Percentiles rank a stretch among this genome's conserved stretches.
phyloP scores from a whole-genome alignment of 2,113 vertebrate species.

The Podarcis raffonei region DNA sequence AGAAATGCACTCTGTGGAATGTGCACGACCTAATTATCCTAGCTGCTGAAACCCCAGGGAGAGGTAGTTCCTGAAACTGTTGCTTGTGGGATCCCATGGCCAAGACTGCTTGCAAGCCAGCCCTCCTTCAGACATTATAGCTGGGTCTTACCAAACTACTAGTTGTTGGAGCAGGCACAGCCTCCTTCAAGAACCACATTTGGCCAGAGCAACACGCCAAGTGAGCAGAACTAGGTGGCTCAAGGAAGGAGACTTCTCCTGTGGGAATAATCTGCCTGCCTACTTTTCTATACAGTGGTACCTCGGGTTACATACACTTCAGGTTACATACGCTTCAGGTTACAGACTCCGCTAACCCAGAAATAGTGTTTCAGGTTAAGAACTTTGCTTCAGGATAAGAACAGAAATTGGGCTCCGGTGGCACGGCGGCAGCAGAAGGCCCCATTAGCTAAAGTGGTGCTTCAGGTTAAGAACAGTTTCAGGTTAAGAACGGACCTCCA shows the following conservation, averaged over 20 bases:
- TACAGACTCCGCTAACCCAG: no score
- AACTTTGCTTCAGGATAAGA: no score
- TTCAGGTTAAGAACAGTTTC: no score
- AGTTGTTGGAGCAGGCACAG: background rate
- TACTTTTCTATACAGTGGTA: no score
- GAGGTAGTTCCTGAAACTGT: background rate
- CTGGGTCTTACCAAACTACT: background rate
- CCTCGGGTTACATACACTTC: no score
- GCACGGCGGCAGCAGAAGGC: no score
- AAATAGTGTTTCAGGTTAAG: no score
- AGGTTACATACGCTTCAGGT: no score
- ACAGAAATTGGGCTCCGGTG: no score
- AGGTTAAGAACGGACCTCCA: no score
- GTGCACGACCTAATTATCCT: rapidly evolving
- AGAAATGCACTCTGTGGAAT: background rate
- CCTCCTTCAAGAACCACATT: background rate
- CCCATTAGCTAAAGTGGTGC: no score
- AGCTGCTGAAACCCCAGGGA: background rate
- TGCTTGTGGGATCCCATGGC: background rate
- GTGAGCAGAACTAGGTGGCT: background rate
- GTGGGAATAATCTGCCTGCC: background rate
- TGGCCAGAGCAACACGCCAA: background rate
- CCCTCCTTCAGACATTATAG: background rate
- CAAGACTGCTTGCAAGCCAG: background rate
- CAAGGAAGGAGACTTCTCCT: background rate